Base-by-base conservation (phyloP, 2,888 invertebrate species). In the Nemoura dubitans region DNA sequence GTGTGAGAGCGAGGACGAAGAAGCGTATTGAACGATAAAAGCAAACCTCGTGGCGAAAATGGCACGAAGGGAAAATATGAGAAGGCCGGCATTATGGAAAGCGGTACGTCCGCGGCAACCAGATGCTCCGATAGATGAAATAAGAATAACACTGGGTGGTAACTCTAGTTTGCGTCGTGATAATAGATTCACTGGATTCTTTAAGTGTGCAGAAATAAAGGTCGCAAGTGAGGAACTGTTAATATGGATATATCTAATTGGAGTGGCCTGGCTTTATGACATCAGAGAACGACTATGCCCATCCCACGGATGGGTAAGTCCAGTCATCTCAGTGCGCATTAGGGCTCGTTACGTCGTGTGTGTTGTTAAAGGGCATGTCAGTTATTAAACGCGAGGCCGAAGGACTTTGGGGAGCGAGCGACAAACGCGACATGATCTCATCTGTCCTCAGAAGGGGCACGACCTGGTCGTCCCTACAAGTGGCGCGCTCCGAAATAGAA, bases 21-120 rank as follows among this genome's bases (percentile, higher is more conserved):
- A 59, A 59, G 21, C 27, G 81, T 81, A 81, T 81, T 81, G 81
- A 81, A 81, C 81, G 84, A 84, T 84, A 84, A 84, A 84, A 76
- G 76, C 84, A 84, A 76, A 76, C 21, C 84, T 84, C 84, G 29
- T 43, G 76, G 84, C 76, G 76, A 84, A 14, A 76, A n/a, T 21
- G 76, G 30, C 81, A 43, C 59, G 84, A 26, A 28, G 83, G 16
- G 28, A 16, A 76, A 76, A n/a, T 28, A 28, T 27, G n/a, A 30
- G 30, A 29, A 28, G 28, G 30, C 10, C 30, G 21, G 59, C 21
- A 7, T 1, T 59, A 59, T 7, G 59, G 59, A 59, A 30, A 81
- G 30, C 30, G 30, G 30, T 5, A 21, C 81, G 26, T 26, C 5
- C 28, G 30, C 29, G 26, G 84, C 14, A 28, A 84, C 10, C 84